Evolutionary conservation across 2,888 invertebrate genomes (phyloP).

Genomic region (Calliphora vomitoria): DNA sequence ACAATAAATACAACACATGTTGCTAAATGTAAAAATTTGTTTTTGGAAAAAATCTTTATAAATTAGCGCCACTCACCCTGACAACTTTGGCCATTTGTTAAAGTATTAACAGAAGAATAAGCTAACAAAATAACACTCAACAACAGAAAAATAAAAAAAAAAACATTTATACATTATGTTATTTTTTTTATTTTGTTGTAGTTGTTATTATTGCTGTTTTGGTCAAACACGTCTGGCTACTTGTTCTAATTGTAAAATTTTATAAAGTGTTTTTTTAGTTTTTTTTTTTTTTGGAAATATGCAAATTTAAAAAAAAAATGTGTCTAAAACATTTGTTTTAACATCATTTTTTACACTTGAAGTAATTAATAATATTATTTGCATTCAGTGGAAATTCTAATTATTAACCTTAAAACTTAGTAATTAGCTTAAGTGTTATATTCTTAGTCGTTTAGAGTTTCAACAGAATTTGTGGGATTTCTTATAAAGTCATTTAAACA

Average conservation of each 20-base stretch:
- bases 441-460: too few relatives aligned
- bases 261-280: background rate
- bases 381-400: background rate
- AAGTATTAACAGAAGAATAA: conserved; percentile 26
- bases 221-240: conserved; percentile 19
- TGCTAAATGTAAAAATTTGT: background rate
- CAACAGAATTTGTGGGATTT: too few relatives aligned
- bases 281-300: background rate
- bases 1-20: conserved; percentile 27
- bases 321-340: background rate
- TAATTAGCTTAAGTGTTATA: too few relatives aligned
- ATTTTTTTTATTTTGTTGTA: conserved; percentile 10
- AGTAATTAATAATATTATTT: background rate
- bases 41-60: conserved; percentile 27
- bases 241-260: background rate
- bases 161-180: conserved; percentile 30
- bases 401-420: too few relatives aligned
- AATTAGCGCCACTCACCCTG: conserved; percentile 51
- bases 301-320: background rate
- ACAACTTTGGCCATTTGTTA: conserved; percentile 49
- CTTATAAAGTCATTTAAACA: too few relatives aligned
- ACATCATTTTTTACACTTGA: background rate
- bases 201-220: conserved; percentile 4
- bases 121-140: background rate
- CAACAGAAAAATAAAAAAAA: too few relatives aligned